These are phyloP conservation scores for Anarhynchus alexandrinus DNA, from an alignment of 2,113 vertebrate species.

Conservation along the genomic window DNA sequence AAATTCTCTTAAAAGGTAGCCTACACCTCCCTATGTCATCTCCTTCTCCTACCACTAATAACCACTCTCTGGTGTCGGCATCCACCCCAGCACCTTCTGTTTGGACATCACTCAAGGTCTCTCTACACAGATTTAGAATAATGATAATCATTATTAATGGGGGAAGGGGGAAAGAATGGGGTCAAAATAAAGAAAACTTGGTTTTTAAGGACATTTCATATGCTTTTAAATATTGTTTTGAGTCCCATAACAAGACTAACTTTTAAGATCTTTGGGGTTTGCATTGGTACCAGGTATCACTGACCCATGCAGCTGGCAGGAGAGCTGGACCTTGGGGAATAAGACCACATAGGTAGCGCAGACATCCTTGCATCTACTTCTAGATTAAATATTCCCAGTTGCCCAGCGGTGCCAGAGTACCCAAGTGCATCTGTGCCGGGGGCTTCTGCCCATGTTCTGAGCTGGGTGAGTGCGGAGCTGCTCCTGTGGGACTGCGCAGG, in stretches of 20 bases:
- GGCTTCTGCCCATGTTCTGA: background rate
- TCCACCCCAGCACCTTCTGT: background rate
- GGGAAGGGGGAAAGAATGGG: background rate
- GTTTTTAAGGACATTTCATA: background rate
- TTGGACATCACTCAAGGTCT: background rate
- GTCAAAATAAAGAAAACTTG: background rate
- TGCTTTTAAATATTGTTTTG: background rate
- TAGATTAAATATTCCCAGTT: background rate
- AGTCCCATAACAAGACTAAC: background rate
- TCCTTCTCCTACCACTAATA: background rate
- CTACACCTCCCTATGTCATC: background rate
- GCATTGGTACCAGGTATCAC: background rate
- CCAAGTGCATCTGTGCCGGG: fast-evolving
- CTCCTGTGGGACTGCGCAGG: background rate
- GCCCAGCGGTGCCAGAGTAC: background rate
- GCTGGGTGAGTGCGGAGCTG: background rate
- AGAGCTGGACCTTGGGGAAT: background rate
- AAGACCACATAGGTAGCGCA: background rate
- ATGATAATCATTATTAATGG: background rate
- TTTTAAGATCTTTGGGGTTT: background rate
- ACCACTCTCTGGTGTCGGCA: background rate
- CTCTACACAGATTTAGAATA: background rate
- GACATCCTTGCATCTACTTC: background rate
- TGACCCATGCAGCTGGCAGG: background rate
- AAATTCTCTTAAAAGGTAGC: background rate